Evolutionary conservation across 64 coral and sea anemone species (phyloP).

Genomic region (Pocillopora verrucosa): DNA sequence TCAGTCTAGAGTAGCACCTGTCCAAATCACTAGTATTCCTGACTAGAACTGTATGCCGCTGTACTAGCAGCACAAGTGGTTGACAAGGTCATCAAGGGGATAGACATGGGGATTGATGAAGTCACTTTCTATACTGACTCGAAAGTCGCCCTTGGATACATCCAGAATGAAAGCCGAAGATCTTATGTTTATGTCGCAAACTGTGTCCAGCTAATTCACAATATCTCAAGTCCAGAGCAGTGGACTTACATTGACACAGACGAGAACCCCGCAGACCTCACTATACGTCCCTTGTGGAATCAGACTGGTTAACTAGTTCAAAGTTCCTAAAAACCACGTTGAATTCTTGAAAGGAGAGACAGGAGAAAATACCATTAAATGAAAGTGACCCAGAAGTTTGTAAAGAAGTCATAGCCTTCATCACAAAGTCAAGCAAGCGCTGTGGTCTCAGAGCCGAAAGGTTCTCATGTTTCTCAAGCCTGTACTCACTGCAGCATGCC

Average conservation of each 20-base stretch:
- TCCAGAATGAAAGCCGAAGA: slow-evolving; percentile 4
- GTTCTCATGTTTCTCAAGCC: slow-evolving; percentile 42
- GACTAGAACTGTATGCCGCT: slow-evolving; percentile 44
- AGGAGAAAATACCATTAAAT: background rate
- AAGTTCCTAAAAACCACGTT: slow-evolving; percentile 3
- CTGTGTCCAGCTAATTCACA: slow-evolving; percentile 22
- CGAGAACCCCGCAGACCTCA: slow-evolving; percentile 45
- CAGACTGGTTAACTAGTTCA: slow-evolving; percentile 9
- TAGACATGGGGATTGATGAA: slow-evolving; percentile 22
- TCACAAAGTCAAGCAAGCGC: background rate
- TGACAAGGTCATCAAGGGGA: slow-evolving; percentile 4
- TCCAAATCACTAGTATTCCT: slow-evolving; percentile 47
- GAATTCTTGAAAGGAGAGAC: background rate
- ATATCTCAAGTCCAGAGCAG: slow-evolving; percentile 13
- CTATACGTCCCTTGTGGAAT: slow-evolving; percentile 11
- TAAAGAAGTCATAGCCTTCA: background rate
- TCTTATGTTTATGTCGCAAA: slow-evolving; percentile 49
- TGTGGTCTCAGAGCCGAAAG: slow-evolving; percentile 26
- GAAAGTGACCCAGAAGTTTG: slow-evolving; percentile 25
- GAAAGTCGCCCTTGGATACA: slow-evolving; percentile 44
- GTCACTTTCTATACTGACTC: slow-evolving; percentile 46
- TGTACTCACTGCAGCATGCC: slow-evolving; percentile 46
- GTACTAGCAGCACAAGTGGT: slow-evolving; percentile 34
- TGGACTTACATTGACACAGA: slow-evolving; percentile 39
- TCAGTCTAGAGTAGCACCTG: slow-evolving; percentile 59